phyloP scores from a whole-genome alignment of 2,797 vertebrate genomes.

The Gallinago nigripennis region DNA sequence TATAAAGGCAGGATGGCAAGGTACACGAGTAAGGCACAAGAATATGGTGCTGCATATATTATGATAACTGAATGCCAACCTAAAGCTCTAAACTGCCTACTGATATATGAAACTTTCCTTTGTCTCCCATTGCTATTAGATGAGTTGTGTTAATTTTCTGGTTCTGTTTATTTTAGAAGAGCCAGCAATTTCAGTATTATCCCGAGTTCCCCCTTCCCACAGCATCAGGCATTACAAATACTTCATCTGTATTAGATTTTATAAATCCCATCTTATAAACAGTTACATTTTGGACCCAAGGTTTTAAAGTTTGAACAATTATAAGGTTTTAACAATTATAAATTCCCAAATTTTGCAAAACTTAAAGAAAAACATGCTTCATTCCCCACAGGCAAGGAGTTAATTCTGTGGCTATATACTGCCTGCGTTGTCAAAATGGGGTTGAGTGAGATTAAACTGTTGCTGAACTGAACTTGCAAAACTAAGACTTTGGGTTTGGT shows the following conservation, averaged over 20 bases:
- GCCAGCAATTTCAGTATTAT: background rate
- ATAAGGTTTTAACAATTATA: background rate
- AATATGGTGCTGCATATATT: background rate
- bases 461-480: background rate
- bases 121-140: background rate
- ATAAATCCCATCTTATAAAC: background rate
- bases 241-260: background rate
- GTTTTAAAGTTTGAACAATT: background rate
- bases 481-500: background rate
- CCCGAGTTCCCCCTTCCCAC: background rate
- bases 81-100: background rate
- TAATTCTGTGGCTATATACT: background rate
- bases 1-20: background rate
- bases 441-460: background rate
- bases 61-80: background rate
- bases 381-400: background rate
- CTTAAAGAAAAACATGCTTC: background rate
- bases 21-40: background rate
- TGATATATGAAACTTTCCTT: background rate
- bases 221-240: background rate
- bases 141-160: background rate
- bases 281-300: background rate
- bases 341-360: background rate
- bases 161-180: background rate
- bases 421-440: background rate